These are phyloP conservation scores for Magallana ariakensis DNA, from an alignment of 1,140 invertebrate species.

Conservation along the genomic window DNA sequence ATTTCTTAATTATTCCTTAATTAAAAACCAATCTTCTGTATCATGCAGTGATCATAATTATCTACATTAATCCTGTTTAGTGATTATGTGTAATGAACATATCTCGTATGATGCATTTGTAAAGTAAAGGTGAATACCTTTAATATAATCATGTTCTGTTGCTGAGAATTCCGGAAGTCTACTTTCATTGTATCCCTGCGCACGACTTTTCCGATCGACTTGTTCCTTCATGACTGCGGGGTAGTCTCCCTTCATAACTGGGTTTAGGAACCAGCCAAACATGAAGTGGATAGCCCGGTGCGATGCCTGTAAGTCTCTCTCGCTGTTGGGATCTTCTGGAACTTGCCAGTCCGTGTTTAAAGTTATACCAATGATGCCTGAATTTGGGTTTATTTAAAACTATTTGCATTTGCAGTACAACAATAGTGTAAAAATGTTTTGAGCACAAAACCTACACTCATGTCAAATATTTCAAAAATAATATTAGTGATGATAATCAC, in stretches of 20 bases:
- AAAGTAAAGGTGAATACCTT: slow-evolving; percentile 55
- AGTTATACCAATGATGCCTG: slow-evolving; percentile 69
- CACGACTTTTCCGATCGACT: slow-evolving; percentile 66
- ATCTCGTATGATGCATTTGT: no score
- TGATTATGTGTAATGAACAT: no score
- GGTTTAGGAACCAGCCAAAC: slow-evolving; percentile 77
- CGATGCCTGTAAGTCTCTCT: slow-evolving; percentile 66
- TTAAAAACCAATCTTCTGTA: no score
- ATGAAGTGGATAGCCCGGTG: slow-evolving; percentile 71
- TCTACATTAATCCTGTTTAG: no score
- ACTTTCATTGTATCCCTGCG: slow-evolving; percentile 62
- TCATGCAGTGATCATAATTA: no score
- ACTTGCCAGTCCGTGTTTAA: slow-evolving; percentile 61
- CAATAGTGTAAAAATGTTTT: no score
- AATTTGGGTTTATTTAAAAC: not conserved
- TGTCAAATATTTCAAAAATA: no score
- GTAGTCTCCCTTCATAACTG: slow-evolving; percentile 78
- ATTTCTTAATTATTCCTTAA: no score
- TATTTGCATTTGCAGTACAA: no score
- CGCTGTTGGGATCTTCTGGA: slow-evolving; percentile 59
- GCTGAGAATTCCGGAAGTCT: slow-evolving; percentile 65
- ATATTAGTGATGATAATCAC: no score
- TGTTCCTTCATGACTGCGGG: slow-evolving; percentile 74
- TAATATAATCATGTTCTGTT: slow-evolving; percentile 57
- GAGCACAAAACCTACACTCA: no score